Evolutionary conservation across 1,140 invertebrate genomes (phyloP).

Genomic region (Euwallacea fornicatus): DNA sequence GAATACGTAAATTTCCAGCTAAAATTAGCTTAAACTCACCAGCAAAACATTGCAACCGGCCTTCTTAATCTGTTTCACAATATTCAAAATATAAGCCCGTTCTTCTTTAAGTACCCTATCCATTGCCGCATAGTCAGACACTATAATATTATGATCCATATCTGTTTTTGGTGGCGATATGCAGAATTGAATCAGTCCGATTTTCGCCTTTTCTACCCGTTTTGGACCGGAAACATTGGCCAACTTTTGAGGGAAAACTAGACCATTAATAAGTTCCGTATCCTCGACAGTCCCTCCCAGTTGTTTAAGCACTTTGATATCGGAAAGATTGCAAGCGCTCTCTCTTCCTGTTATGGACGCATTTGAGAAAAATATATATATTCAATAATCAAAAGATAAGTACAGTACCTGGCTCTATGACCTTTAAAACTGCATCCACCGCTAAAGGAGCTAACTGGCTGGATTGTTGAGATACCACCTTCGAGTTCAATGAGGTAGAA

Average conservation of each 20-base stretch:
- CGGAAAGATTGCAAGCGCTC: constrained; percentile 68
- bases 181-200: constrained; percentile 99
- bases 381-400: neutral
- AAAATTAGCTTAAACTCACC: constrained; percentile 57
- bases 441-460: constrained; percentile 93
- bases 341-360: constrained; percentile 56
- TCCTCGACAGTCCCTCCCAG: constrained; percentile 98
- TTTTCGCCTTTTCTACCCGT: constrained; percentile 95
- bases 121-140: constrained; percentile 99
- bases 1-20: neutral
- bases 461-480: constrained; percentile 98
- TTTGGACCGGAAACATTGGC: constrained; percentile 90
- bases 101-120: constrained; percentile 98
- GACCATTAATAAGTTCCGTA: constrained; percentile 92
- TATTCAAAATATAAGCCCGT: constrained; percentile 96
- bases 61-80: constrained; percentile 99
- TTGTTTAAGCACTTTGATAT: constrained; percentile 96
- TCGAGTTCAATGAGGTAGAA: constrained; percentile 96
- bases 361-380: neutral
- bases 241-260: constrained; percentile 90
- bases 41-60: constrained; percentile 96
- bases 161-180: constrained; percentile 99
- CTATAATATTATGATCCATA: constrained; percentile 98
- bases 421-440: constrained; percentile 93
- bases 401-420: constrained; percentile 58